Evolutionary conservation across 1,140 invertebrate species (phyloP).

Genomic region (Apolygus lucorum): DNA sequence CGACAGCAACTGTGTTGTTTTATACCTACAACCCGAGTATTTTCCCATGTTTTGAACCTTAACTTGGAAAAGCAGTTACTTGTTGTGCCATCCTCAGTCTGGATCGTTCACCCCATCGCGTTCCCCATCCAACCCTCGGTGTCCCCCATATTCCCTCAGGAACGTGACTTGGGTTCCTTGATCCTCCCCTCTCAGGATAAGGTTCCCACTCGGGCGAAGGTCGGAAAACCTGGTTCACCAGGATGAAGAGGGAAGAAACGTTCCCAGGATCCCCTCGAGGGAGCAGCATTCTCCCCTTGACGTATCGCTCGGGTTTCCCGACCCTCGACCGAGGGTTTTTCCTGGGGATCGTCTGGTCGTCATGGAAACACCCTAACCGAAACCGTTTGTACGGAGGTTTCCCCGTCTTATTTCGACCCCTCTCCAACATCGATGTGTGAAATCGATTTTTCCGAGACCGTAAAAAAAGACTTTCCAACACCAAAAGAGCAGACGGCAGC

Average conservation of each 20-base stretch:
- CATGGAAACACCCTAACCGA: background rate
- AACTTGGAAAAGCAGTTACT: background rate
- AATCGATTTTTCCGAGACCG: background rate
- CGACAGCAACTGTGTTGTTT: no score
- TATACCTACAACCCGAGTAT: no score
- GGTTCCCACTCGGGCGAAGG: no score
- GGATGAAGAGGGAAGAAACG: no score
- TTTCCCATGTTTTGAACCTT: no score
- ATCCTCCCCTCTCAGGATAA: background rate
- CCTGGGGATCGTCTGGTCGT: background rate
- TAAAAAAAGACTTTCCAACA: no score
- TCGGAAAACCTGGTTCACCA: no score
- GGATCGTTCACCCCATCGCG: background rate
- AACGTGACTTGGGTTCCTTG: background rate
- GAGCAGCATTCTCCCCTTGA: background rate
- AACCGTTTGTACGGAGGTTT: background rate
- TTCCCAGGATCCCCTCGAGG: background rate
- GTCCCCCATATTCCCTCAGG: no score
- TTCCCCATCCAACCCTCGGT: no score
- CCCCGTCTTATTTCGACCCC: background rate
- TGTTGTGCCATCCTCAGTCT: background rate
- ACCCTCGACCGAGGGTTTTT: background rate
- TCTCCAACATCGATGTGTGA: background rate
- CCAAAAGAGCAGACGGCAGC: no score
- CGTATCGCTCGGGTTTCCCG: background rate